Conservation (phyloP, 1,140 invertebrate genomes). For the Magallana angulata region DNA sequence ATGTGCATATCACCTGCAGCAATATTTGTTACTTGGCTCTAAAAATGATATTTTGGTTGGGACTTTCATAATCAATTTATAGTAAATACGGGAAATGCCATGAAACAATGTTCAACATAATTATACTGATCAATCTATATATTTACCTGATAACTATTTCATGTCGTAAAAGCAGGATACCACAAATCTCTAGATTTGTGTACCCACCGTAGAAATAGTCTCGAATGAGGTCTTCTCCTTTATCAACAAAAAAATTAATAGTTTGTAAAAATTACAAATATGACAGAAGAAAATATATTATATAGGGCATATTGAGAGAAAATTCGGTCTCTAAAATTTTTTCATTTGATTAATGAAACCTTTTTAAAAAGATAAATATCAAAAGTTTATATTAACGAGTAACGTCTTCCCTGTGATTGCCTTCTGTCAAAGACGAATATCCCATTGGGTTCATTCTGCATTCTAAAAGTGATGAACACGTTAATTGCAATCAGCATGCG, state of each 20-base stretch:
- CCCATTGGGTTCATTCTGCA: background rate
- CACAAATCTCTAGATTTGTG: background rate
- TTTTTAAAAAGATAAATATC: background rate
- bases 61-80: slow-evolving; percentile 1
- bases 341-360: background rate
- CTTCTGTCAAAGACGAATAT: background rate
- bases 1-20: background rate
- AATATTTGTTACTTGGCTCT: slow-evolving; percentile 3
- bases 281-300: background rate
- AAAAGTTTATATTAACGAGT: slow-evolving; percentile 1
- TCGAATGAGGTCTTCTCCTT: background rate
- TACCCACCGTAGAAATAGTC: background rate
- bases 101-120: background rate
- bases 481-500: background rate
- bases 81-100: background rate
- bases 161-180: slow-evolving; percentile 5
- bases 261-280: background rate
- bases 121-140: background rate
- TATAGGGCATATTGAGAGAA: background rate
- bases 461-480: background rate
- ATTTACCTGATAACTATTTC: background rate
- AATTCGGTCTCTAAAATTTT: background rate
- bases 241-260: background rate
- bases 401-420: slow-evolving; percentile 4
- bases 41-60: slow-evolving; percentile 4